Conservation (phyloP, 2,113 vertebrate species). For the Vidua chalybeata region DNA sequence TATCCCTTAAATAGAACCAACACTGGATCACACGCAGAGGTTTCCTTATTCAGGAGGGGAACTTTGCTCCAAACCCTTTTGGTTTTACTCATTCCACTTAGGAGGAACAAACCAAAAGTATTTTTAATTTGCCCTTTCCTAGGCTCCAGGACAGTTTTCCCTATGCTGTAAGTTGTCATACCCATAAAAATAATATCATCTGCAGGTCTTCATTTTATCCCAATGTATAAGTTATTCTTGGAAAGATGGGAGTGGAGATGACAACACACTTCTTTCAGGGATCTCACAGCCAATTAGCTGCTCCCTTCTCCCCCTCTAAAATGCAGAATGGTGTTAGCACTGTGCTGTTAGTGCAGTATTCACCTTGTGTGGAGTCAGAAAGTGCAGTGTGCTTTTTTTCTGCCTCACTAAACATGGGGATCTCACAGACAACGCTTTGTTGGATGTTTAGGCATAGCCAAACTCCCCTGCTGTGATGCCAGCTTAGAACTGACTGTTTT, state of each 20-base stretch:
- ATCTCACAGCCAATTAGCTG: not conserved
- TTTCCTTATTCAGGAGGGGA: not conserved
- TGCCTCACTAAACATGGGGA: accelerated
- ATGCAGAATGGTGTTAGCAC: not conserved
- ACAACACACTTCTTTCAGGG: not conserved
- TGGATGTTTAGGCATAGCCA: not conserved
- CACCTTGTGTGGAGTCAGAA: not conserved
- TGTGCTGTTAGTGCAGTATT: not conserved
- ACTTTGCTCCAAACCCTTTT: not conserved
- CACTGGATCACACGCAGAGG: not conserved
- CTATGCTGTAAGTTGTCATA: not conserved
- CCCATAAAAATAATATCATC: not conserved
- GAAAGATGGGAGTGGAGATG: not conserved
- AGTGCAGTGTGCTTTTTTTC: accelerated
- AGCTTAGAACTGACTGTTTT: not conserved
- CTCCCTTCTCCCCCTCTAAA: not conserved
- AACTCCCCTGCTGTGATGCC: not conserved
- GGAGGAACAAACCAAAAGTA: not conserved
- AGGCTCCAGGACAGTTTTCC: not conserved
- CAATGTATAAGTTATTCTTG: not conserved
- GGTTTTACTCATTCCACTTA: not conserved
- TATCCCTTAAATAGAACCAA: not conserved
- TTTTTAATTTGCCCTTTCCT: not conserved
- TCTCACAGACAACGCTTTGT: not conserved
- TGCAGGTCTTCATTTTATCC: not conserved